Base-by-base conservation (phyloP, 2,113 vertebrate genomes). In the Sterna hirundo region DNA sequence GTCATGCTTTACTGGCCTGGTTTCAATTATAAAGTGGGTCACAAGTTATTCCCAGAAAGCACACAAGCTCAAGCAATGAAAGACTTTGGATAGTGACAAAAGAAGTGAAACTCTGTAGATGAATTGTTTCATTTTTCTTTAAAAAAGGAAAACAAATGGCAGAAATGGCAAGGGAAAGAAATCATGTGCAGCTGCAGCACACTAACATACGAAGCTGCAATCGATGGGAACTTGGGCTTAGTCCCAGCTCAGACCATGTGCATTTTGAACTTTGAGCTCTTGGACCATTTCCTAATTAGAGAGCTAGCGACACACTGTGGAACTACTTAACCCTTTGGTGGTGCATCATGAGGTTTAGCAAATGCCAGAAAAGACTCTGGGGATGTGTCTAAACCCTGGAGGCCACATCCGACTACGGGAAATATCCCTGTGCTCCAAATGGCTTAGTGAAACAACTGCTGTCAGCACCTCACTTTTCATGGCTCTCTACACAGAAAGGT, bases 261-360 rank as follows among this genome's bases (percentile, higher is more conserved):
- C n/a, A 70, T 93, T 94, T 95, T 96, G 94, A 96, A 90, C 96
- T 94, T 93, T 83, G 70, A 94, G 94, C 89, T 85, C 71, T 86
- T 90, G 89, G 95, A 95, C 55, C 20, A 62, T 51, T 95, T 95
- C 93, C 94, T 96, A 97, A 94, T 91, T 93, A 83, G 58, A 87
- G 34, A 91, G 36, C 11, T 3, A 95, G 38, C 2, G 6, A 89
- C 81, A 71, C 51, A 74, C 32, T 86, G 75, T 58, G 51, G 71
- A 94, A 80, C 15, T 80, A 68, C 83, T 94, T 97, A 97, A 97
- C 93, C 55, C 87, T 83, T 90, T 86, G 30, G 16, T 68, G 38
- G 42, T 80, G 55, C 46, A 74, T 91, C 42, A 40, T 76, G 34
- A 86, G 34, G 44, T 84, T 26, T 72, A 85, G 54, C 49, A 89